Conservation (phyloP, 1,140 invertebrate genomes). For the Calosoma granatense region DNA sequence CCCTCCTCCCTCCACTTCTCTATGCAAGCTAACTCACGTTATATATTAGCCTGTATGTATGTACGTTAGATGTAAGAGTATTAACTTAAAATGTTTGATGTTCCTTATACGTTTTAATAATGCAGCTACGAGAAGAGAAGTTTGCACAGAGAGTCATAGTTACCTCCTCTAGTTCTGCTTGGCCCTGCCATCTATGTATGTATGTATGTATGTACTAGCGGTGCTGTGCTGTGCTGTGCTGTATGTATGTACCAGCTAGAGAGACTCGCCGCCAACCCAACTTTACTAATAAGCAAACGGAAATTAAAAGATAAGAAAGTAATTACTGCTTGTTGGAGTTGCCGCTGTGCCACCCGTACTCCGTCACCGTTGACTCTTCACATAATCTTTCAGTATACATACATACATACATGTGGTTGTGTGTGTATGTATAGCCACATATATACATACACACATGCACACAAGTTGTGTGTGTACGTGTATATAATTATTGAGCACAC, state of each 20-base stretch:
- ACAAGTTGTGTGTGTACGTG: background rate
- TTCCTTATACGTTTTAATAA: slow-evolving; percentile 3
- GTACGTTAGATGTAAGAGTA: background rate
- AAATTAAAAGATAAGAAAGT: slow-evolving; percentile 9
- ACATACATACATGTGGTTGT: background rate
- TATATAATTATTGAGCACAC: too few relatives aligned
- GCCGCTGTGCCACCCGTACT: background rate
- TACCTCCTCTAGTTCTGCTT: background rate
- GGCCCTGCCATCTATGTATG: background rate
- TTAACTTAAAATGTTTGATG: slow-evolving; percentile 9
- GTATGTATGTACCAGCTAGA: background rate
- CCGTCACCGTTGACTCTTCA: background rate
- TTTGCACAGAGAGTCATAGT: background rate
- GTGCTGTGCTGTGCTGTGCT: background rate
- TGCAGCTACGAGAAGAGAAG: background rate
- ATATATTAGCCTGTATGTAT: too few relatives aligned
- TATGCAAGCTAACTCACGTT: too few relatives aligned
- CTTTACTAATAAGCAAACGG: slow-evolving; percentile 8
- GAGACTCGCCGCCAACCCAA: background rate
- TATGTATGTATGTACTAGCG: background rate
- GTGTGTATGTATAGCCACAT: background rate
- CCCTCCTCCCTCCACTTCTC: too few relatives aligned
- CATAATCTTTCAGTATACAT: background rate
- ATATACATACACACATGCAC: slow-evolving; percentile 1
- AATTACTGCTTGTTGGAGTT: background rate